Evolutionary conservation across 2,888 invertebrate genomes (phyloP).

Genomic region (Ochlodes sylvanus): DNA sequence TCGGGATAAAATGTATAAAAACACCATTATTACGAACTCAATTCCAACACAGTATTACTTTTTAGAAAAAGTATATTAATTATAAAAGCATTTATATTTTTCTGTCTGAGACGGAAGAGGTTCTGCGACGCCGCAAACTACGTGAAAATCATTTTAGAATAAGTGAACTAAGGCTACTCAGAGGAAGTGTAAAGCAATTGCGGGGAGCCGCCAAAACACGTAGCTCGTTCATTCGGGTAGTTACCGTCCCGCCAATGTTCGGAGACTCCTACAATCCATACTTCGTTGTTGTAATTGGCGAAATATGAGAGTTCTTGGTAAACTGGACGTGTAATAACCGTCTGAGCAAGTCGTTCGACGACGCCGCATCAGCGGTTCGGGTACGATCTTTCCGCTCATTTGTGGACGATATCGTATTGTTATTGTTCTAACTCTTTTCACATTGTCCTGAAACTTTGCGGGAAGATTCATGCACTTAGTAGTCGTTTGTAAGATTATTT

Average conservation of each 20-base stretch:
- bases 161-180: constrained; percentile 46
- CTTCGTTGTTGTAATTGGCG: constrained; percentile 42
- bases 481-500: constrained; percentile 29
- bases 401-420: constrained; percentile 63
- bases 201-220: constrained; percentile 77
- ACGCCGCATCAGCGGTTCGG: constrained; percentile 76
- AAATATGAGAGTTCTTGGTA: constrained; percentile 56
- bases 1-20: no score
- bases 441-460: constrained; percentile 36
- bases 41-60: no score
- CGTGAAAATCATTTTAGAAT: constrained; percentile 40
- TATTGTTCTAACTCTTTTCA: constrained; percentile 45
- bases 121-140: background rate
- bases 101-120: background rate
- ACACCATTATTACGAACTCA: no score
- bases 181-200: constrained; percentile 70
- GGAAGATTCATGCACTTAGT: constrained; percentile 30
- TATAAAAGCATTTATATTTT: background rate
- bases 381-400: constrained; percentile 66
- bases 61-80: background rate
- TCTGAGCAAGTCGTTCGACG: constrained; percentile 71
- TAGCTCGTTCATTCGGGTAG: constrained; percentile 75
- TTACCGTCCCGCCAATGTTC: constrained; percentile 61
- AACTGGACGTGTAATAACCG: constrained; percentile 65
- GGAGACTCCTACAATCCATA: constrained; percentile 53